Base-by-base conservation (phyloP, 2,888 invertebrate genomes). In the Spilarctia lutea region DNA sequence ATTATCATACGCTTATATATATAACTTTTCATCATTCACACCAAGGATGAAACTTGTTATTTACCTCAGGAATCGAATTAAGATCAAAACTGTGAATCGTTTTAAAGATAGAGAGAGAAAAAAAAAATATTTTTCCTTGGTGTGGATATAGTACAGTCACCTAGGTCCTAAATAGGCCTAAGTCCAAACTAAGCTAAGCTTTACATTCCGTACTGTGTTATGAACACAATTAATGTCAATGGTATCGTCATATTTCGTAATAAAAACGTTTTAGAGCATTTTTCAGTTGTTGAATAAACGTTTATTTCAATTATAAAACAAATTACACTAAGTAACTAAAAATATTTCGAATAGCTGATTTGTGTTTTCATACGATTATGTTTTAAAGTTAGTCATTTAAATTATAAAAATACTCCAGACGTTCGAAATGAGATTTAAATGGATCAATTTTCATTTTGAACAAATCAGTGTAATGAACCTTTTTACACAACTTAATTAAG, bases 1-100 rank as follows among this genome's bases (percentile, higher is more conserved):
- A 93, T 92, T 88, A 79, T 82, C 81, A 85, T 91, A 93, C 91
- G 93, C 92, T 92, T 91, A 83, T 68, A 86, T 68, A 86, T 3
- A 45, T 73, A 74, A 56, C 65, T 75, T 73, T 72, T 79, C 65
- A 76, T n/a, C 0, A 71, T 79, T 82, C 73, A 81, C 78, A 74
- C 76, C 74, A 73, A 70, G 79, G 70, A 35, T 35, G 66, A 76
- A 56, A 67, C 20, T 71, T 60, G 16, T 24, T 33, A 2, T 24
- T 48, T 65, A 20, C 13, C 39, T 27, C 18, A 27, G 8, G 39
- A 42, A 56, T 11, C 42, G 18, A 67, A 39, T 27, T 27, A 42
- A 67, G 16, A 27, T 2, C 30, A 8, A 45, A 30, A 30, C 2
- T 63, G 60, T 6, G 18, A 18, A 63, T 16, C 18, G 18, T 63